Conservation (phyloP, 2,888 invertebrate species). For the Synanthedon tipuliformis region DNA sequence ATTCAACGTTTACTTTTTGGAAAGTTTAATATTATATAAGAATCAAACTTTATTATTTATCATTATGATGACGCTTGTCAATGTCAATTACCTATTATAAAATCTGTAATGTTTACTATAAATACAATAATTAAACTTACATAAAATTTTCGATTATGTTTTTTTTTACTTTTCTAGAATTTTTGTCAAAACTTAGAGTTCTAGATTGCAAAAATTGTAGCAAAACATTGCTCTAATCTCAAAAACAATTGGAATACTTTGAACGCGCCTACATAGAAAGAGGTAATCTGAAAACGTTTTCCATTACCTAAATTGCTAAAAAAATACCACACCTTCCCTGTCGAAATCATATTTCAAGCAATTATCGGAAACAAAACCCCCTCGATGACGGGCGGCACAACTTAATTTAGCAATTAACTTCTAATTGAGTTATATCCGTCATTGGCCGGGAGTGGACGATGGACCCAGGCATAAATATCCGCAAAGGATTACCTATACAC, state of each 20-base stretch:
- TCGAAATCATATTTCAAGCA: conserved; percentile 57
- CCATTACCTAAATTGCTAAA: conserved; percentile 40
- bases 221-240: neutral
- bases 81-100: too few species aligned
- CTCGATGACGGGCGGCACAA: conserved; percentile 37
- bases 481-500: neutral
- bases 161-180: too few species aligned
- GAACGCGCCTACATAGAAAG: neutral
- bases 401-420: conserved; percentile 66
- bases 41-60: too few species aligned
- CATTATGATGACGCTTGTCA: too few species aligned
- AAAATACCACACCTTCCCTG: conserved; percentile 40
- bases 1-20: neutral
- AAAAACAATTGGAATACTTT: neutral
- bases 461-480: neutral
- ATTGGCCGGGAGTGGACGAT: conserved; percentile 27
- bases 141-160: too few species aligned
- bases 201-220: too few species aligned
- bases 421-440: conserved; percentile 66
- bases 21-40: neutral
- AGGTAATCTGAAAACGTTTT: neutral
- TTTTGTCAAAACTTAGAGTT: too few species aligned
- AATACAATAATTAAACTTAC: too few species aligned
- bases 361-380: conserved; percentile 44
- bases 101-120: too few species aligned